phyloP scores from a whole-genome alignment of 2,797 vertebrate species.

The Vespertilio murinus region DNA sequence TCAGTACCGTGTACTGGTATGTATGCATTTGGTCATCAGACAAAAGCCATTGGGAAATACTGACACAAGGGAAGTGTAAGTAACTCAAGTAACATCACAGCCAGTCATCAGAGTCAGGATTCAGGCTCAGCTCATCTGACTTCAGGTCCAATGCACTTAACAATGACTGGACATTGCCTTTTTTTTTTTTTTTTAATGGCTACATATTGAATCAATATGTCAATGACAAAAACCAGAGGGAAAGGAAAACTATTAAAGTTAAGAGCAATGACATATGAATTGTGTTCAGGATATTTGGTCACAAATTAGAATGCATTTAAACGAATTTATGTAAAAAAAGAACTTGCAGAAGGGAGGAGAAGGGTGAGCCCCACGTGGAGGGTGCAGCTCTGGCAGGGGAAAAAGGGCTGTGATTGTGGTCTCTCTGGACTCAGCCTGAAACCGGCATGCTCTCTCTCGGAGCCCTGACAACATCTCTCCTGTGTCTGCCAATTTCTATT shows the following conservation, averaged over 20 bases:
- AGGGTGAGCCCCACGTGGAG: neutral
- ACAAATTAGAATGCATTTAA: neutral
- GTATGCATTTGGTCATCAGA: neutral
- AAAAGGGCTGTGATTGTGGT: neutral
- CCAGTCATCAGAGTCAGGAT: neutral
- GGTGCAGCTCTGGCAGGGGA: neutral
- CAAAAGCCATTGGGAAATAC: neutral
- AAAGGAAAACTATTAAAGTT: conserved; percentile 10
- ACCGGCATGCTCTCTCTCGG: neutral
- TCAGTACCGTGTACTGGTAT: neutral
- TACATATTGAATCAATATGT: neutral
- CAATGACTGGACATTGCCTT: neutral
- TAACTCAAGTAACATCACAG: neutral
- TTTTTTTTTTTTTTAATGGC: neutral
- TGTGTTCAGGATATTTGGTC: neutral
- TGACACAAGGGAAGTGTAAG: neutral
- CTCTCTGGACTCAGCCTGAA: neutral
- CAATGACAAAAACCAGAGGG: neutral
- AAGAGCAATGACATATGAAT: neutral
- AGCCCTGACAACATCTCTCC: neutral
- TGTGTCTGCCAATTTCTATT: neutral
- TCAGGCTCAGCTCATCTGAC: neutral
- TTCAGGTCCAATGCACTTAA: neutral
- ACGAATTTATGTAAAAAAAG: neutral
- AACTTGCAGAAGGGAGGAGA: neutral